Evolutionary conservation across 2,113 vertebrate species (phyloP), one percentile per base, ranked within the genome.

Genomic region (Psophia crepitans): DNA sequence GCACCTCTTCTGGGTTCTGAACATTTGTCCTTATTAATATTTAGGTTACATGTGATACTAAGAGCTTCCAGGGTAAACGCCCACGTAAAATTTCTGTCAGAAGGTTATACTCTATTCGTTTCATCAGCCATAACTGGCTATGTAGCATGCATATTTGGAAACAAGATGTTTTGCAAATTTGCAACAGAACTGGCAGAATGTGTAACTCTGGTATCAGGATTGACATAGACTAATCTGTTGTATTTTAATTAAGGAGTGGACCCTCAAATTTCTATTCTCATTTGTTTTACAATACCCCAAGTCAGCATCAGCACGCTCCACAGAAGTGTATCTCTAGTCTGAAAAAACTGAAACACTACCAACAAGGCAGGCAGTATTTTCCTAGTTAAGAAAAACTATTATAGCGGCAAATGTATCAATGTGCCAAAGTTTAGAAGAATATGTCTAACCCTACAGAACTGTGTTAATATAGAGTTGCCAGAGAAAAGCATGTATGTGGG

Each of bases 11-110:
- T n/a, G 32, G 14, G 54, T n/a, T 87, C 37, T 66, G 64, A 87
- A 81, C 51, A 46, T 78, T 93, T 91, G 51, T 81, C 11, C 60
- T 87, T 70, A 70, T 87, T 87, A 93, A 95, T 89, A 75, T 89
- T 84, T 93, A 94, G 37, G 14, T 87, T 70, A 70, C 18, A n/a
- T 75, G 89, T 94, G 87, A 84, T 46, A 27, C 23, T 95, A 78
- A 84, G 51, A 69, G 54, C 46, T 96, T 51, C 73, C 37, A 84
- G 24, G 14, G 7, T 74, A 89, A 89, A 79, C 41, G 41, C 9
- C 46, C 61, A n/a, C 53, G 82, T 51, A 84, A 84, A 81, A 60
- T 86, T 80, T 73, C 57, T 89, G 7, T 64, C 27, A 79, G 51
- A 73, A 58, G 20, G 9, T 49, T 70, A 28, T 27, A 41, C 16